A percentile compares a stretch with the other conserved stretches of the same genome.
These are phyloP conservation scores for Vidua chalybeata DNA, from an alignment of 2,113 vertebrate genomes.

Conservation along the genomic window DNA sequence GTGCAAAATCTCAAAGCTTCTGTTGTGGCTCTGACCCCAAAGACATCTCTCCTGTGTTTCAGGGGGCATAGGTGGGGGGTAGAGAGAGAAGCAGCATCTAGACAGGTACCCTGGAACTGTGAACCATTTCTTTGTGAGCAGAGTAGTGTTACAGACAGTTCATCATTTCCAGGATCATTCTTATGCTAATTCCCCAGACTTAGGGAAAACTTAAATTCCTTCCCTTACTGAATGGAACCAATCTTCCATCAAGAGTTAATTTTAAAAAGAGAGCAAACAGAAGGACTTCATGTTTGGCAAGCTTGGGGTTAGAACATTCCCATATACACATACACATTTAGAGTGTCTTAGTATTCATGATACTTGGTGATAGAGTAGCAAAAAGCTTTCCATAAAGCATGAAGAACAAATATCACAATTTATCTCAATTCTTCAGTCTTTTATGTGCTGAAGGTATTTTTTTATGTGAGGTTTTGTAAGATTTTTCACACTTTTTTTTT, in stretches of 20 bases:
- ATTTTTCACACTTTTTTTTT: background rate
- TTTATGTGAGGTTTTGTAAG: background rate
- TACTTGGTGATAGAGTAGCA: constrained; percentile 55
- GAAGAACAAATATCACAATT: constrained; percentile 60
- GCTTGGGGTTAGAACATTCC: constrained; percentile 58
- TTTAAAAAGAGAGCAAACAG: constrained; percentile 67
- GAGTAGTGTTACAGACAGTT: constrained; percentile 39
- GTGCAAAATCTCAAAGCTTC: background rate
- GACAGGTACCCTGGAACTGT: constrained; percentile 8
- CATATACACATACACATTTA: constrained; percentile 65
- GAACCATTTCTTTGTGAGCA: constrained; percentile 9
- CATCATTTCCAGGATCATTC: constrained; percentile 51
- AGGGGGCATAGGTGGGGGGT: no score
- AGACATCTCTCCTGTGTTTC: background rate
- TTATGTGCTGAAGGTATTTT: constrained; percentile 24
- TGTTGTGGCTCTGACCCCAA: background rate
- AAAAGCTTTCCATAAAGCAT: constrained; percentile 53
- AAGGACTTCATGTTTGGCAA: constrained; percentile 66
- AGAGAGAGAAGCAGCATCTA: background rate
- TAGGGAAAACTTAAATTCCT: constrained; percentile 10
- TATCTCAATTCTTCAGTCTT: constrained; percentile 56
- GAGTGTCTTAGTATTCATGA: constrained; percentile 66
- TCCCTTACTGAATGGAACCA: constrained; percentile 35
- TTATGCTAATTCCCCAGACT: constrained; percentile 54
- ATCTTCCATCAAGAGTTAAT: constrained; percentile 68